Percentiles rank a stretch among this genome's conserved stretches.
phyloP scores from a whole-genome alignment of 64 coral and sea anemone genomes.

The Montipora foliosa region DNA sequence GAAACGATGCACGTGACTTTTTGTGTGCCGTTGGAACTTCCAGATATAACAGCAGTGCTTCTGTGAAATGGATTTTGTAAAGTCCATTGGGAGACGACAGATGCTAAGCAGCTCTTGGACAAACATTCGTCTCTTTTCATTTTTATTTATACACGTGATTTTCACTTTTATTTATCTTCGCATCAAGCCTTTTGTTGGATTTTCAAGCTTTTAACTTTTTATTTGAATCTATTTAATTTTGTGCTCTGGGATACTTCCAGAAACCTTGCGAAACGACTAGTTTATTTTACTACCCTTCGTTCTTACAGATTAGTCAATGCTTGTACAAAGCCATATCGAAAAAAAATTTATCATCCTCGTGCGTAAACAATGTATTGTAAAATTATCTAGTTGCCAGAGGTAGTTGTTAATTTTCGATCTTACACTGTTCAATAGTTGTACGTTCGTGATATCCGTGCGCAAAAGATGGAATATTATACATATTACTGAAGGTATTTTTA shows the following conservation, averaged over 20 bases:
- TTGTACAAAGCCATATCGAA: background rate
- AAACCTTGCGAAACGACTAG: background rate
- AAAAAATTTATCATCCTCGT: background rate
- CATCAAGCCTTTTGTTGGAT: background rate
- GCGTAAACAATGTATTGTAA: background rate
- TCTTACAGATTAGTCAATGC: background rate
- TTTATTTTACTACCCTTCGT: background rate
- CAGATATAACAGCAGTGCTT: background rate
- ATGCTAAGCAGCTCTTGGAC: background rate
- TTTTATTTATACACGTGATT: slow-evolving; percentile 38
- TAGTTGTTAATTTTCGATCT: background rate
- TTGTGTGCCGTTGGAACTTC: background rate
- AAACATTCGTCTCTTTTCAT: background rate
- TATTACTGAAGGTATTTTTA: slow-evolving; percentile 43
- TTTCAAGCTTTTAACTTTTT: background rate
- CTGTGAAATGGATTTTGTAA: too few species aligned
- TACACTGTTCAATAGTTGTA: background rate
- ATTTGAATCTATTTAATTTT: background rate
- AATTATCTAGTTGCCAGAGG: background rate
- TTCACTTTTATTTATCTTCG: slow-evolving; percentile 3
- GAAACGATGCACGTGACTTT: background rate
- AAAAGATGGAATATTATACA: slow-evolving; percentile 12
- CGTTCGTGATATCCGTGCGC: slow-evolving; percentile 8
- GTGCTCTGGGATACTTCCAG: background rate
- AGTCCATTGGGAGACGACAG: background rate